Evolutionary conservation across 2,888 invertebrate species (phyloP), one percentile per base, ranked within the genome.

Genomic region (Cantharis lateralis): DNA sequence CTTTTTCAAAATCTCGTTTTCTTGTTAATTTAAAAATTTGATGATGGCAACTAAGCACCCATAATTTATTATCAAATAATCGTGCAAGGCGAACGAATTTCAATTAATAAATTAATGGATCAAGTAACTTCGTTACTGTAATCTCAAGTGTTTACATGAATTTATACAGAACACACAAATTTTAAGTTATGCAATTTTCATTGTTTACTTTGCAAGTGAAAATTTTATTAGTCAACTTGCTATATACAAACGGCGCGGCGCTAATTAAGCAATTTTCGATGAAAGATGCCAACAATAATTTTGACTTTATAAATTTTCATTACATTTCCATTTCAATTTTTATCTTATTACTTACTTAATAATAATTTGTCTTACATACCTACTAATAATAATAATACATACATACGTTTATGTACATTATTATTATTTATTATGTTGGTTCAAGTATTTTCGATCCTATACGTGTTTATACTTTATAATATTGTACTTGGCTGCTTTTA

Each of bases 41-140:
- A 48, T 2, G 48, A 48, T 7, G 48, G n/a, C 13, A 32, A 32
- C 32, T 32, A 32, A 32, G 32, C 9, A n/a, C 1, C n/a, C n/a
- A 48, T n/a, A 48, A 48, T 48, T 48, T n/a, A 48, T 48, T 48
- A 48, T 48, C 48, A 48, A 48, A 48, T 18, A 16, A 62, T 62
- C 9, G 4, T 24, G 3, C 15, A 28, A 74, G 64, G 64, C 64
- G 64, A 48, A 70, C 24, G n/a, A 66, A 70, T 70, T 70, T 66
- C 70, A 66, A 63, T 64, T 63, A 48, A 64, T 62, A 74, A 48
- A 74, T 74, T 74, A 74, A 74, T 70, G 69, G 70, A 70, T 28
- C 16, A 48, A 69, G 69, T 48, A 69, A 32, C 18, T 69, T 28
- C 15, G 26, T 48, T 28, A 32, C 69, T 15, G 16, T 20, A 64